Conservation (phyloP, 2,113 vertebrate genomes). For the Coracopsis vasa region DNA sequence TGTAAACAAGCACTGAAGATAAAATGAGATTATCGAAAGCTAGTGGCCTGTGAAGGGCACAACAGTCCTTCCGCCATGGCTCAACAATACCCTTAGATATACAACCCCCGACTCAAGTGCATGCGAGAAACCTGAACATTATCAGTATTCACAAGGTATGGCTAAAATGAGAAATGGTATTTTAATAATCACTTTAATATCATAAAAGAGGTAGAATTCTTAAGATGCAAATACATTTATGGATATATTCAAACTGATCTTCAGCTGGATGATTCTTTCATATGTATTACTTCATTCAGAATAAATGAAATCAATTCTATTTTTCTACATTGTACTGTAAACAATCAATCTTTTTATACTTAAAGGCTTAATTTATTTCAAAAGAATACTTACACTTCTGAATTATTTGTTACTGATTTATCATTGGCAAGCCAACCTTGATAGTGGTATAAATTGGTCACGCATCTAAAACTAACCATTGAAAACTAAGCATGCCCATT, state of each 20-base stretch:
- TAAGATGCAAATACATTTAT: conserved; percentile 1
- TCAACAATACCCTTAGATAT: conserved; percentile 54
- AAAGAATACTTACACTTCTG: neutral
- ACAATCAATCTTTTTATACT: neutral
- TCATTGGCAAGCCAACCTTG: neutral
- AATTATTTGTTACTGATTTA: neutral
- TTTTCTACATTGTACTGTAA: neutral
- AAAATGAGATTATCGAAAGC: conserved; percentile 70
- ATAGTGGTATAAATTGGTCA: neutral
- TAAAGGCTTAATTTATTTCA: neutral
- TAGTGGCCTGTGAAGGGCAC: conserved; percentile 71
- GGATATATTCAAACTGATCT: neutral
- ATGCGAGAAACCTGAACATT: neutral
- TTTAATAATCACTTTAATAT: neutral
- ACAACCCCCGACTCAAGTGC: neutral
- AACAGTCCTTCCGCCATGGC: conserved; percentile 9
- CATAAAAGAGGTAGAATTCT: neutral
- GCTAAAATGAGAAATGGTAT: neutral
- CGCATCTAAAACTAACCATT: neutral
- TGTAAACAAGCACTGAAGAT: conserved; percentile 54
- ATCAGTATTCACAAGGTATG: neutral
- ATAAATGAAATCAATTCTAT: neutral
- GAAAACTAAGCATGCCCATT: neutral
- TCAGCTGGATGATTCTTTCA: neutral
- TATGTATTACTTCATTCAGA: neutral